Conservation (phyloP, 2,113 vertebrate genomes). For the Anser cygnoides region DNA sequence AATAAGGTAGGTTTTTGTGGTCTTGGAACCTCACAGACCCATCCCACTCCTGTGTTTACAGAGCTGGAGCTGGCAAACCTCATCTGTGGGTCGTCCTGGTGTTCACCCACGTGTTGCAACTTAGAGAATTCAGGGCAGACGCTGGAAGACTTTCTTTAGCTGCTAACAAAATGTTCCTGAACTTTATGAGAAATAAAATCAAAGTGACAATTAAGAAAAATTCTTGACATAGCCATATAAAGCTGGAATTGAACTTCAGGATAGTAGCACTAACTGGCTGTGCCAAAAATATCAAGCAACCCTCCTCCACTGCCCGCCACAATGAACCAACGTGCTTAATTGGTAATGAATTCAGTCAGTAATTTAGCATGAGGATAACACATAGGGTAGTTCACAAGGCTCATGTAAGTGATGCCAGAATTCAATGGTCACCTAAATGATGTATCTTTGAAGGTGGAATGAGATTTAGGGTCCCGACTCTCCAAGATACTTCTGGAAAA, state of each 20-base stretch:
- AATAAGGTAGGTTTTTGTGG: neutral
- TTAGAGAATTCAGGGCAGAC: neutral
- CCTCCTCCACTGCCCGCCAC: too few relatives aligned
- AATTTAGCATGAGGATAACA: neutral
- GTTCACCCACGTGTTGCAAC: neutral
- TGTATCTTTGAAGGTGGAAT: neutral
- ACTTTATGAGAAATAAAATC: neutral
- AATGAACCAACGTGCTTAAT: neutral
- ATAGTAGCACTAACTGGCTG: neutral
- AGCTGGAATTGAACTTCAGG: neutral
- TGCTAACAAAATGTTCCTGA: neutral
- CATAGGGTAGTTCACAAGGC: fast-evolving
- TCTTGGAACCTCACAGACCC: neutral
- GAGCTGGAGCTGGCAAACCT: too few relatives aligned
- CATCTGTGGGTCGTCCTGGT: fast-evolving
- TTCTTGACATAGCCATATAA: neutral
- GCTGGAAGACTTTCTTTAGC: neutral
- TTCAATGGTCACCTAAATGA: neutral
- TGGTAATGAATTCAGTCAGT: neutral
- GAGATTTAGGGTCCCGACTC: neutral
- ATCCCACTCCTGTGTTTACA: neutral
- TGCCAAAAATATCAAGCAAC: neutral
- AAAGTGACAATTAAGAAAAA: neutral
- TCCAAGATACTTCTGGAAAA: neutral
- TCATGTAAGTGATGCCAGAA: neutral